Percentiles rank a stretch among this genome's conserved stretches.
Conservation (phyloP, 2,797 vertebrate genomes). For the Lagocephalus sceleratus region DNA sequence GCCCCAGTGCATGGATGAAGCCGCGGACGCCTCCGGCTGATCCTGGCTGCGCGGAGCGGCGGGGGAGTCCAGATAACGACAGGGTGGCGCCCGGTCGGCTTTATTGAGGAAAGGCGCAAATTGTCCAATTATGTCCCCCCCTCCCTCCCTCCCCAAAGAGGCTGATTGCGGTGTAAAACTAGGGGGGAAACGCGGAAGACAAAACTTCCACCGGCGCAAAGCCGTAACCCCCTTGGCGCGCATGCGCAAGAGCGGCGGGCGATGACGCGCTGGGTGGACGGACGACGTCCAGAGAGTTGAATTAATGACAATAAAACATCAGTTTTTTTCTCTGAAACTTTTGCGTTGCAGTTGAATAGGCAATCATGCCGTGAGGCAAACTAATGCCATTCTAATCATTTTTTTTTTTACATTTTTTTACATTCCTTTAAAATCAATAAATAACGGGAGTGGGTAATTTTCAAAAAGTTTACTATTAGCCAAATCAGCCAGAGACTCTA, state of each 20-base stretch:
- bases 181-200: conserved; percentile 57
- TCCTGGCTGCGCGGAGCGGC: conserved; percentile 2
- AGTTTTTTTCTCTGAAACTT: no score
- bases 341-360: no score
- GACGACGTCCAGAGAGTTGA: no score
- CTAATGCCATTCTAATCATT: no score
- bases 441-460: no score
- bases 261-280: no score
- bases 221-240: neutral
- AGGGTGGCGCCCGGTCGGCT: conserved; percentile 10
- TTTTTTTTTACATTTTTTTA: no score
- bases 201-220: conserved; percentile 36
- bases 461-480: no score
- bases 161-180: conserved; percentile 20
- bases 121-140: conserved; percentile 13
- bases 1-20: conserved; percentile 74
- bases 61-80: neutral
- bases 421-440: no score
- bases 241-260: neutral
- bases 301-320: no score
- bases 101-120: neutral
- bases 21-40: conserved; percentile 29
- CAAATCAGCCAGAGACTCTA: no score
- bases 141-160: conserved; percentile 13
- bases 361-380: no score